A percentile compares a stretch with the other conserved stretches of the same genome.
Evolutionary conservation across 2,113 vertebrate genomes (phyloP).

Genomic region (Pampusana beccarii): DNA sequence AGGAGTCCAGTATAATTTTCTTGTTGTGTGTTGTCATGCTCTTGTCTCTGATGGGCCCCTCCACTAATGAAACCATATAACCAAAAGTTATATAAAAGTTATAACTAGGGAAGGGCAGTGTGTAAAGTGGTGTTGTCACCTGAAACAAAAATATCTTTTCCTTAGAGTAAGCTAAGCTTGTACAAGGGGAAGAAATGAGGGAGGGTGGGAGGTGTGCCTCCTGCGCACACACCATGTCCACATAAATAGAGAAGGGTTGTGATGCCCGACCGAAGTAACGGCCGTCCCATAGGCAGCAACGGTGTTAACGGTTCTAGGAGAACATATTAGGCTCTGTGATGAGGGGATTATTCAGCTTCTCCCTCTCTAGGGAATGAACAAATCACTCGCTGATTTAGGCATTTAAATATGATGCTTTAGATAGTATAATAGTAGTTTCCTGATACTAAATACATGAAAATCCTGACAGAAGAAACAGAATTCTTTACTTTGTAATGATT

Average conservation of each 20-base stretch:
- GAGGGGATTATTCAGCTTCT: neutral
- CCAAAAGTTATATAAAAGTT: neutral
- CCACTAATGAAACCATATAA: neutral
- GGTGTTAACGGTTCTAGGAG: neutral
- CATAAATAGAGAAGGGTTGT: neutral
- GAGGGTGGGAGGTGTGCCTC: neutral
- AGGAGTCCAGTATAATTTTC: neutral
- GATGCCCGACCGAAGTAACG: neutral
- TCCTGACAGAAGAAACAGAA: neutral
- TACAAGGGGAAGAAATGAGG: neutral
- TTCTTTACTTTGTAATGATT: neutral
- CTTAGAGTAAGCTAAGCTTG: neutral
- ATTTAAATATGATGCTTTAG: neutral
- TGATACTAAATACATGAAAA: neutral
- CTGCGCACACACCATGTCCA: neutral
- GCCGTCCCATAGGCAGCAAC: neutral
- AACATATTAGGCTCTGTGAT: neutral
- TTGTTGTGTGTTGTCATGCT: neutral
- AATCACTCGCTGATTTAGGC: neutral
- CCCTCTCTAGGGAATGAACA: neutral
- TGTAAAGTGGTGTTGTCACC: neutral
- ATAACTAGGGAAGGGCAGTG: neutral
- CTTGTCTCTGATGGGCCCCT: neutral
- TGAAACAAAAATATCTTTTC: neutral
- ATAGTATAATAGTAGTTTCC: neutral